Evolutionary conservation across 2,888 invertebrate species (phyloP).

Genomic region (Polyommatus icarus): DNA sequence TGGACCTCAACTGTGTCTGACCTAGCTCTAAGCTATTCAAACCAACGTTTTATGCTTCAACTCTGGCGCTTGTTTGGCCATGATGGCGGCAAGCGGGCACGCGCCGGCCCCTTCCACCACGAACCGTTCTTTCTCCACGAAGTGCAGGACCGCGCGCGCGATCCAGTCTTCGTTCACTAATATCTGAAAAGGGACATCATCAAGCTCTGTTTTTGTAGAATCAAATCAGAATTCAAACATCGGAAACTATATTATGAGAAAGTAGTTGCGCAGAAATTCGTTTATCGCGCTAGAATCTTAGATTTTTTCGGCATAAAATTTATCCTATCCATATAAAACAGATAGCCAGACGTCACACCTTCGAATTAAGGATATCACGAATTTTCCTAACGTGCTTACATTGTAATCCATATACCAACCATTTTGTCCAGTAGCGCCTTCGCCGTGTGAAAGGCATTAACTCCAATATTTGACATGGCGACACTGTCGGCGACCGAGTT

Average conservation of each 20-base stretch:
- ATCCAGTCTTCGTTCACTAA: conserved; percentile 91
- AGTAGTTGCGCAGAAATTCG: too few relatives aligned
- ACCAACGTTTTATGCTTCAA: conserved; percentile 87
- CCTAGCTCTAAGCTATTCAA: background rate
- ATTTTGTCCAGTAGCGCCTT: conserved; percentile 87
- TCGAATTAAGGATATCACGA: background rate
- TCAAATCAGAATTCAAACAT: too few relatives aligned
- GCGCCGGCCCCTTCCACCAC: conserved; percentile 95
- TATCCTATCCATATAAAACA: too few relatives aligned
- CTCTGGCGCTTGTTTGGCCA: conserved; percentile 89
- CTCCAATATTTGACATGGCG: conserved; percentile 90
- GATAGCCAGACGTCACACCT: too few relatives aligned
- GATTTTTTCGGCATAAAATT: too few relatives aligned
- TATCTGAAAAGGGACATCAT: conserved; percentile 59
- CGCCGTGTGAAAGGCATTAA: conserved; percentile 88
- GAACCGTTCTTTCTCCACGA: conserved; percentile 89
- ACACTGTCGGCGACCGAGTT: conserved; percentile 91
- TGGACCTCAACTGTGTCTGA: too few relatives aligned
- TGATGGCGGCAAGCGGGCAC: conserved; percentile 89
- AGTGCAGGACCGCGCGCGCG: conserved; percentile 87
- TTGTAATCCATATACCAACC: conserved; percentile 59
- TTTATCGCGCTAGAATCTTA: too few relatives aligned
- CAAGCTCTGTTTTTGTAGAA: background rate
- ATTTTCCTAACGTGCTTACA: background rate
- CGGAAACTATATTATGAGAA: too few relatives aligned